A percentile compares a stretch with the other conserved stretches of the same genome.
Evolutionary conservation across 2,113 vertebrate species (phyloP).

Genomic region (Lophura nycthemera): DNA sequence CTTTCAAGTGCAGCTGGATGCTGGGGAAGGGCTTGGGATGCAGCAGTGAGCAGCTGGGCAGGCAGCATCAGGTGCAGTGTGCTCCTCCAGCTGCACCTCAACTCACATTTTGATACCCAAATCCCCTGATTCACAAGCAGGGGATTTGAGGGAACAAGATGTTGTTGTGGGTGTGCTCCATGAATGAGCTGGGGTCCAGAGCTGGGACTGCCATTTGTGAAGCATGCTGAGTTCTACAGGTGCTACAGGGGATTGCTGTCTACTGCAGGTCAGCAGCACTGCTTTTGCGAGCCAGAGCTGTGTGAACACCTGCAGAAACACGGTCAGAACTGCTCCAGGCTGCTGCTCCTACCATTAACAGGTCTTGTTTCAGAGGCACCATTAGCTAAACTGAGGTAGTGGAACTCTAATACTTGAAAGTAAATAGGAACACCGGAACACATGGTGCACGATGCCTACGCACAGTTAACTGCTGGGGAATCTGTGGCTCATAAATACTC

Average conservation of each 20-base stretch:
- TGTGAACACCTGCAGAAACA: background rate
- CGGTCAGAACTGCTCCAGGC: background rate
- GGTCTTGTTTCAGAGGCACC: fast-evolving
- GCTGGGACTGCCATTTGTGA: background rate
- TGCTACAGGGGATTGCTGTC: background rate
- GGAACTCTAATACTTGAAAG: background rate
- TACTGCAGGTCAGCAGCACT: background rate
- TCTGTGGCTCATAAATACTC: background rate
- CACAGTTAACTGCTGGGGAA: background rate
- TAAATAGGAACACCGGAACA: background rate
- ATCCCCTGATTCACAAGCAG: background rate
- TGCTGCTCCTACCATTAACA: background rate
- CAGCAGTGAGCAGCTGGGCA: background rate
- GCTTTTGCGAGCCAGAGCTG: background rate
- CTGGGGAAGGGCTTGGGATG: fast-evolving
- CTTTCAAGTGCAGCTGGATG: background rate
- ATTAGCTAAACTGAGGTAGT: background rate
- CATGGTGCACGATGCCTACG: background rate
- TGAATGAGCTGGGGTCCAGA: background rate
- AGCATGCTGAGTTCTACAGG: background rate
- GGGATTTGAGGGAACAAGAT: background rate
- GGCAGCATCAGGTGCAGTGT: background rate
- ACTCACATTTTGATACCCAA: background rate
- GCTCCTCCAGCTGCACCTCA: background rate
- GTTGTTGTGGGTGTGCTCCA: fast-evolving